Percentiles rank a stretch among this genome's conserved stretches.
These are phyloP conservation scores for Smithornis capensis DNA, from an alignment of 2,113 vertebrate genomes.

Conservation along the genomic window DNA sequence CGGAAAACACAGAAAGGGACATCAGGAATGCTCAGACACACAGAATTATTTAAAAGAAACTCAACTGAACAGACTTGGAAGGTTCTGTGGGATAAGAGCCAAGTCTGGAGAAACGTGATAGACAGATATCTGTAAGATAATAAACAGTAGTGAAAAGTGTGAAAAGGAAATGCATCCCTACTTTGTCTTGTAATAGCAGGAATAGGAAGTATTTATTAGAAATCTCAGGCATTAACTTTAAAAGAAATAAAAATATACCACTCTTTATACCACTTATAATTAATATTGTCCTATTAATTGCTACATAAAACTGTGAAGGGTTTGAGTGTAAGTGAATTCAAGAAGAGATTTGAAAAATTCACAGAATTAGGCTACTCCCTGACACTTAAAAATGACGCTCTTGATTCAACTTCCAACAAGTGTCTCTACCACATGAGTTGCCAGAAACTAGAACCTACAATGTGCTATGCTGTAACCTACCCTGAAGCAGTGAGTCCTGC, in stretches of 20 bases:
- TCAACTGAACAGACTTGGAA: not conserved
- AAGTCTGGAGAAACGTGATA: not conserved
- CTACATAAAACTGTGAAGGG: not conserved
- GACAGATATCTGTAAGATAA: not conserved
- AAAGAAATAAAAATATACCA: not conserved
- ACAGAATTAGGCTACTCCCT: not conserved
- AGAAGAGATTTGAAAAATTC: not conserved
- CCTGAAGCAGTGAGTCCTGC: not conserved
- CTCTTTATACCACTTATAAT: not conserved
- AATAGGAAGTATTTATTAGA: not conserved
- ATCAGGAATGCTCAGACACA: not conserved
- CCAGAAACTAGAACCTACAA: not conserved
- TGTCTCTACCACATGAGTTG: not conserved
- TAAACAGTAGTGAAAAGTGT: not conserved
- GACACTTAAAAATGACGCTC: not conserved
- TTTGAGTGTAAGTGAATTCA: not conserved
- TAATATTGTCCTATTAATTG: not conserved
- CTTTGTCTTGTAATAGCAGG: not conserved
- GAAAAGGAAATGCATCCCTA: not conserved
- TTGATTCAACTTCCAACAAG: not conserved
- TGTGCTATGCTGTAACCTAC: rapidly evolving
- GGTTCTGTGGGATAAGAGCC: not conserved
- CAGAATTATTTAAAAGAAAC: not conserved
- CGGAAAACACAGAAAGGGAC: not conserved
- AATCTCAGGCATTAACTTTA: not conserved